phyloP scores from a whole-genome alignment of 2,797 vertebrate species.

The Crypturellus tataupa region DNA sequence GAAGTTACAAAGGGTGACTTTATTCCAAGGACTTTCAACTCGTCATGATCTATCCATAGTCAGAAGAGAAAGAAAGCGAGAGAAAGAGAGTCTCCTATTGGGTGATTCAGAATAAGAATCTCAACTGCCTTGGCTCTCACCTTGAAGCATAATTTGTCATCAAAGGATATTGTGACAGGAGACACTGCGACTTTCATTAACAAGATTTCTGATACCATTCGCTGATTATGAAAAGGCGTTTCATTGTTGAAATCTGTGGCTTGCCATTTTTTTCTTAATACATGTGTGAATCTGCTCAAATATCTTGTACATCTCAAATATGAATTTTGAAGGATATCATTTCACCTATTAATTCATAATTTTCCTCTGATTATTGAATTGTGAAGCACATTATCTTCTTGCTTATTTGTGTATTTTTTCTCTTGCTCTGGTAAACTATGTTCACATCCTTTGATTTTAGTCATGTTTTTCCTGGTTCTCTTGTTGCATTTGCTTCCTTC shows the following conservation, averaged over 20 bases:
- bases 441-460: not conserved
- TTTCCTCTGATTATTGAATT: not conserved
- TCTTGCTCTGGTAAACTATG: not conserved
- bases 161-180: conserved; percentile 56
- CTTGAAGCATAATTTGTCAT: conserved; percentile 58
- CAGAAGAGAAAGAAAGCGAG: not conserved
- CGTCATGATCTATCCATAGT: not conserved
- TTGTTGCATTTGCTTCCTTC: not conserved
- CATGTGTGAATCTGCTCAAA: not conserved
- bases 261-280: not conserved
- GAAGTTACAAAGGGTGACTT: not conserved
- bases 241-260: not conserved
- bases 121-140: conserved; percentile 31
- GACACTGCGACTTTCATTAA: conserved; percentile 42
- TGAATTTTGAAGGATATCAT: not conserved
- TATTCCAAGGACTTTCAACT: not conserved
- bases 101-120: conserved; percentile 28
- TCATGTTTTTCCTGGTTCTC: not conserved
- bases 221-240: conserved; percentile 34
- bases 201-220: conserved; percentile 9
- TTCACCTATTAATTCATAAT: conserved; percentile 18
- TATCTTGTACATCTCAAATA: not conserved
- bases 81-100: not conserved
- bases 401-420: not conserved
- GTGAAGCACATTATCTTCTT: not conserved